These are phyloP conservation scores for Balaenoptera acutorostrata DNA, from an alignment of 2,113 vertebrate genomes.

Conservation along the genomic window DNA sequence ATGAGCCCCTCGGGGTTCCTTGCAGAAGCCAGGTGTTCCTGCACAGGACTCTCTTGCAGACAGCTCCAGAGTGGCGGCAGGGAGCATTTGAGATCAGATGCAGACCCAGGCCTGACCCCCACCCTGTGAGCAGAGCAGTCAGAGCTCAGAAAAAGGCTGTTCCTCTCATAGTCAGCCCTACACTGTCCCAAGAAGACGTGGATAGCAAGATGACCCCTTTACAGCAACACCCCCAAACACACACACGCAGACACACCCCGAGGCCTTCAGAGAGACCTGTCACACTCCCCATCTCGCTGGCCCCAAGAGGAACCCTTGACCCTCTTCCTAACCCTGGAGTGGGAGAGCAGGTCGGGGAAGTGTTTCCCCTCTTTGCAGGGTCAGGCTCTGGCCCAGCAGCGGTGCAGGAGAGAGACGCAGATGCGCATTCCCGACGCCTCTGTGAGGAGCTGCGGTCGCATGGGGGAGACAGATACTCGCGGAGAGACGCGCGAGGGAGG, in stretches of 20 bases:
- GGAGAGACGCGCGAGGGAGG: neutral
- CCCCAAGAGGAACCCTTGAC: neutral
- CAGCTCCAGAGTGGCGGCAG: neutral
- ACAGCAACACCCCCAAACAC: neutral
- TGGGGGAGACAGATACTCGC: conserved; percentile 71
- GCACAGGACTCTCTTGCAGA: too few relatives aligned
- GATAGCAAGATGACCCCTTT: neutral
- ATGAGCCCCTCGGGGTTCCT: neutral
- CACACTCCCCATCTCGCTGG: neutral
- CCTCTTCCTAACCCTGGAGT: neutral
- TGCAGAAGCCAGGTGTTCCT: neutral
- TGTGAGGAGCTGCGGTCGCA: conserved; percentile 42
- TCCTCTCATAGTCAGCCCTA: neutral
- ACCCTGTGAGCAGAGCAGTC: neutral
- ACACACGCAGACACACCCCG: neutral
- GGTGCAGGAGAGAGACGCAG: neutral
- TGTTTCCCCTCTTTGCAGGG: neutral
- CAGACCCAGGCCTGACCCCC: neutral
- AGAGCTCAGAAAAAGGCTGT: neutral
- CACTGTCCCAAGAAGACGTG: neutral
- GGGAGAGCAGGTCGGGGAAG: neutral
- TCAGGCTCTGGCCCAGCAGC: neutral
- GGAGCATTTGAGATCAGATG: neutral
- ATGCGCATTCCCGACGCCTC: neutral
- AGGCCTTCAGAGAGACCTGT: neutral